Conservation (phyloP, 2,888 invertebrate genomes). For the Spisula subtruncata region DNA sequence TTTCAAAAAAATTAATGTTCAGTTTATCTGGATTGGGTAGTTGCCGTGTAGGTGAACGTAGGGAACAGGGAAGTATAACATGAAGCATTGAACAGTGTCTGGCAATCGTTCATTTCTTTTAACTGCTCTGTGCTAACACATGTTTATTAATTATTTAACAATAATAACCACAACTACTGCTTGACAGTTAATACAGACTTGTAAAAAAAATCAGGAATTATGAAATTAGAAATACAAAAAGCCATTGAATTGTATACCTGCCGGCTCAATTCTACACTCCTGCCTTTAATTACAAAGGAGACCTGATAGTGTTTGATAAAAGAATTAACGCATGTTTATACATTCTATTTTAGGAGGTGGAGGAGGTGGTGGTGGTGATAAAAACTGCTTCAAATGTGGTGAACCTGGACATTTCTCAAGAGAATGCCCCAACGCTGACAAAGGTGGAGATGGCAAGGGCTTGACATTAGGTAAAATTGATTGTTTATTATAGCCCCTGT, state of each 20-base stretch:
- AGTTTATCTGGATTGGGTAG: too few relatives aligned
- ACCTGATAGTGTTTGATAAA: too few relatives aligned
- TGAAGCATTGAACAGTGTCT: background rate
- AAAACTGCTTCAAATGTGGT: constrained; percentile 82
- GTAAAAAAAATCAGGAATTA: background rate
- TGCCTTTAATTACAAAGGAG: too few relatives aligned
- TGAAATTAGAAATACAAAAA: too few relatives aligned
- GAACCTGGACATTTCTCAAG: constrained; percentile 81
- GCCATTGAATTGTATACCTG: too few relatives aligned
- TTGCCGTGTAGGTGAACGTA: too few relatives aligned
- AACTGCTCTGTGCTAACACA: background rate
- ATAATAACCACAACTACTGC: background rate
- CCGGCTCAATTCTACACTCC: too few relatives aligned
- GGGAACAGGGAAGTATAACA: background rate
- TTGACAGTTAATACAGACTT: background rate
- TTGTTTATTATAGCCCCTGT: background rate
- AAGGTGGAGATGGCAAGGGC: constrained; percentile 51
- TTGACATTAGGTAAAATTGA: constrained; percentile 34
- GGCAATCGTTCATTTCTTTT: background rate
- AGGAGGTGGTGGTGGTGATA: constrained; percentile 52
- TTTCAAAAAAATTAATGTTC: too few relatives aligned
- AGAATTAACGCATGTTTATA: too few relatives aligned
- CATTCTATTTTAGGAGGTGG: constrained; percentile 38
- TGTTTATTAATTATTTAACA: background rate
- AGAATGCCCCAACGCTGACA: constrained; percentile 59